phyloP scores from a whole-genome alignment of 2,888 invertebrate species.

The Acleris literana region DNA sequence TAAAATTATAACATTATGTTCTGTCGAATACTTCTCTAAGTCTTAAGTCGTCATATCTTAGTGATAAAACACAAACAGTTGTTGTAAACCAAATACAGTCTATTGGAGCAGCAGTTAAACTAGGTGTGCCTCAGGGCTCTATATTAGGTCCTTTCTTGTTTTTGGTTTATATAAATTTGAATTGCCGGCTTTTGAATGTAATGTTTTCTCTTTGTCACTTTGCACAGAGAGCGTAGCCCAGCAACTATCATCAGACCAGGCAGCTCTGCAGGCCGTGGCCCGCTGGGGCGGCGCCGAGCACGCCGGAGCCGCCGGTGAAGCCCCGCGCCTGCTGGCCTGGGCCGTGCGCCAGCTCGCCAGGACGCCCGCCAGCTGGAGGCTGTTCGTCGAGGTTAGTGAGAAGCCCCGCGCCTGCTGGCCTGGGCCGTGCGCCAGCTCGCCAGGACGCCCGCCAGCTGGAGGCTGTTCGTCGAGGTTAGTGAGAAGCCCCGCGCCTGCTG shows the following conservation, averaged over 20 bases:
- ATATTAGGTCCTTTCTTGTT: too few species aligned
- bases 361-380: constrained; percentile 30
- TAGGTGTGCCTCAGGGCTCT: too few species aligned
- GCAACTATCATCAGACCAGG: constrained; percentile 64
- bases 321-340: constrained; percentile 91
- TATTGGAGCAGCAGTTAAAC: too few species aligned
- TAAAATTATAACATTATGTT: too few species aligned
- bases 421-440: constrained; percentile 71
- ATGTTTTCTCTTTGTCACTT: not conserved
- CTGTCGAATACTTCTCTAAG: too few species aligned
- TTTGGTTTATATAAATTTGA: too few species aligned
- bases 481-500: constrained; percentile 82
- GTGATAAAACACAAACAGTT: too few species aligned
- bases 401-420: constrained; percentile 85
- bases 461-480: constrained; percentile 1
- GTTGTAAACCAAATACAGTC: too few species aligned
- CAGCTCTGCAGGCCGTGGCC: constrained; percentile 78
- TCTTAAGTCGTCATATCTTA: too few species aligned
- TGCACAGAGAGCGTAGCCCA: constrained; percentile 87
- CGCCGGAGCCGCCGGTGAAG: constrained; percentile 93
- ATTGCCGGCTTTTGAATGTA: too few species aligned
- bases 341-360: constrained; percentile 64
- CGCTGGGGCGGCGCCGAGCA: constrained; percentile 88
- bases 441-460: constrained; percentile 29
- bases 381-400: not conserved